A percentile compares a stretch with the other conserved stretches of the same genome.
Conservation (phyloP, 2,888 invertebrate genomes). For the Epirrhoe tristata region DNA sequence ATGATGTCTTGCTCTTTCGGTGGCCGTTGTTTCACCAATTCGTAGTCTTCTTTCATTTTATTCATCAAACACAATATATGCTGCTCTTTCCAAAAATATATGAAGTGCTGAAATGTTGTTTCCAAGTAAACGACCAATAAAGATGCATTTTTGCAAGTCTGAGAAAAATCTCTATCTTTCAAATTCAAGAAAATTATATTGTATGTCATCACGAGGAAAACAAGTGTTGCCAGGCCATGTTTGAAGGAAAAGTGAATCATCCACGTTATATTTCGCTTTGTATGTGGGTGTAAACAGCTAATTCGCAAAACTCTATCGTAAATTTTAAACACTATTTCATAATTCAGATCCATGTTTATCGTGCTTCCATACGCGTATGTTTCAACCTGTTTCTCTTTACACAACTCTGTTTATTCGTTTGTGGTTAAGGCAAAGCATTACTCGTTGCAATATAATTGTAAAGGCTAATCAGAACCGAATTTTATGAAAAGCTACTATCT, state of each 20-base stretch:
- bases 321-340: conserved; percentile 23
- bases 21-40: conserved; percentile 6
- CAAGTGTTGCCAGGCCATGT: background rate
- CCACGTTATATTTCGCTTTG: conserved; percentile 17
- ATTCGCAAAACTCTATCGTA: conserved; percentile 13
- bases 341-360: conserved; percentile 24
- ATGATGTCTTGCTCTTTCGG: conserved; percentile 14
- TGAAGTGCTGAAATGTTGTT: conserved; percentile 18
- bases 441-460: background rate
- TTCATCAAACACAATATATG: conserved; percentile 16
- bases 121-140: conserved; percentile 19
- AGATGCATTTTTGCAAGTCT: conserved; percentile 24
- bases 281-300: conserved; percentile 4
- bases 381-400: background rate
- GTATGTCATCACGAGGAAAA: conserved; percentile 4
- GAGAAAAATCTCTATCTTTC: conserved; percentile 15
- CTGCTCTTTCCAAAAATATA: conserved; percentile 18
- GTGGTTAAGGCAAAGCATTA: conserved; percentile 14
- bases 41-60: conserved; percentile 24
- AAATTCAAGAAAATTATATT: conserved; percentile 19
- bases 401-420: background rate
- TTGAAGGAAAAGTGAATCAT: background rate
- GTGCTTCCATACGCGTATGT: background rate
- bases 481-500: no score
- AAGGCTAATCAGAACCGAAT: no score